Evolutionary conservation across 2,888 invertebrate species (phyloP).

Genomic region (Heliconius cydno): DNA sequence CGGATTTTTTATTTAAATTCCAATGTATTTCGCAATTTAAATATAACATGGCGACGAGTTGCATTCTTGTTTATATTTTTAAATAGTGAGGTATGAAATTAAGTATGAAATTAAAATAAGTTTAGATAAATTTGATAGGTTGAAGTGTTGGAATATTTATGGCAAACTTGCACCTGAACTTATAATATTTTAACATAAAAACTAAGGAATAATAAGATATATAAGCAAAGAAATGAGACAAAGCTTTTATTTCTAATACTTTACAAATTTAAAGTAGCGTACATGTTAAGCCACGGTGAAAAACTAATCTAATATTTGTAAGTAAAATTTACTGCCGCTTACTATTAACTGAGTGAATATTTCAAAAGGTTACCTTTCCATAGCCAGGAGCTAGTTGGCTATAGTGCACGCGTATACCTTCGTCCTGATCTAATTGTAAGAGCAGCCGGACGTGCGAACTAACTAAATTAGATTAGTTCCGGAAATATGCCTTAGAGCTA

Average conservation of each 20-base stretch:
- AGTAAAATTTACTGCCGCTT: no score
- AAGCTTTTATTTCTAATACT: neutral
- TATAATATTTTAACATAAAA: neutral
- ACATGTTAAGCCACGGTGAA: neutral
- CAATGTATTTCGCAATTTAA: no score
- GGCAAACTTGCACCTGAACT: no score
- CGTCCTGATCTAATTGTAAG: conserved; percentile 32
- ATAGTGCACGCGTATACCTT: conserved; percentile 7
- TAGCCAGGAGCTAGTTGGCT: neutral
- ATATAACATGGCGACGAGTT: no score
- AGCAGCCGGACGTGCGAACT: conserved; percentile 27
- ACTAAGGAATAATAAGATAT: neutral
- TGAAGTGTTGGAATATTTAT: no score
- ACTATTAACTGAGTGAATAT: no score
- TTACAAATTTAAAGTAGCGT: neutral
- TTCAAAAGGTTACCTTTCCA: conserved; percentile 1
- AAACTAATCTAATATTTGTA: neutral
- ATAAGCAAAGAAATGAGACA: neutral
- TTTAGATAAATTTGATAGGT: no score
- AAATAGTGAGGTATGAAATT: no score
- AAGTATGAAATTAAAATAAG: no score
- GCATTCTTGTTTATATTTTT: no score
- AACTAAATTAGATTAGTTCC: conserved; percentile 28
- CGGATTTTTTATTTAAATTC: no score
- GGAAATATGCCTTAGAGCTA: conserved; percentile 15